Evolutionary conservation across 2,797 vertebrate species (phyloP), one percentile per base, ranked within the genome.

Genomic region (Alauda arvensis): DNA sequence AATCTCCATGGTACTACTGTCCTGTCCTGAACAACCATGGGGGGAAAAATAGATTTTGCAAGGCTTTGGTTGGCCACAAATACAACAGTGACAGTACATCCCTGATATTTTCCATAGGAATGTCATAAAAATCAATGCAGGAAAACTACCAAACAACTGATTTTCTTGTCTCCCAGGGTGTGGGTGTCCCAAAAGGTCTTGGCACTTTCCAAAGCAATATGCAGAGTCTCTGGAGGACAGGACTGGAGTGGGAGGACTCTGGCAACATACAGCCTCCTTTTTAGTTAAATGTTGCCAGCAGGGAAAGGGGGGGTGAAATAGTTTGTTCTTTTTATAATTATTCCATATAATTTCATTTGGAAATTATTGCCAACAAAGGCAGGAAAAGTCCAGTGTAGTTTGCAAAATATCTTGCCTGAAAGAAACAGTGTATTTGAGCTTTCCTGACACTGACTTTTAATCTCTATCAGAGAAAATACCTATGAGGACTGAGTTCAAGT

Each of bases 111-210:
- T 48, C 80, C 67, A 78, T 1, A 88, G 39, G 55, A 61, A 29
- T 34, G 25, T 61, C 77, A 83, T 37, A n/a, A 87, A 87, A 91
- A 34, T 16, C 52, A 84, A 12, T 12, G 7, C 21, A 91, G 67
- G 17, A 63, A 69, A 71, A 12, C 14, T 43, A 66, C 21, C 37
- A 70, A 80, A 83, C 7, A 29, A 45, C 28, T 88, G 62, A 76
- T 69, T 43, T 61, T 66, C 60, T 72, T 71, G 8, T 62, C 31
- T 88, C 37, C 11, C 72, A 56, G 28, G 6, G 7, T 26, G 75
- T 78, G 55, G 49, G 68, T 76, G 83, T 81, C 90, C 63, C 26
- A 78, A 78, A 76, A 92, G 67, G 70, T 75, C 62, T 52, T 65
- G 60, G 55, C 24, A 45, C 42, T 68, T 80, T 85, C 25, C 51